Evolutionary conservation across 1,140 invertebrate genomes (phyloP), one percentile per base, ranked within the genome.

Genomic region (Agraylea sexmaculata): DNA sequence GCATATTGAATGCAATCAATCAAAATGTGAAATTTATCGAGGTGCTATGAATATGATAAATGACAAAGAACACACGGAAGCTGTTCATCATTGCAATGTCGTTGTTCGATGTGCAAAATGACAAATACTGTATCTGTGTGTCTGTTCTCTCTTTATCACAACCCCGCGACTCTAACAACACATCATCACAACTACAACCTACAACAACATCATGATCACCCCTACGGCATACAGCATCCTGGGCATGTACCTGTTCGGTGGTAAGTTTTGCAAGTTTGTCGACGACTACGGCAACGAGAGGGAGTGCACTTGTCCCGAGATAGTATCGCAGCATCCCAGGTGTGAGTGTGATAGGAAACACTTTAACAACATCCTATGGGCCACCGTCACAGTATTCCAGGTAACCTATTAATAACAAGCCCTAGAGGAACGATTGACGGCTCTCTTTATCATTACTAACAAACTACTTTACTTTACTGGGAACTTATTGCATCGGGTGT

Each of bases 231-330:
- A 66, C 83, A 92, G 88, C 80, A 90, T 91, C 71, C 83, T 92
- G 73, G 91, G 91, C 70, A 94, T 93, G 88, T 89, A 92, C 77
- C 83, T 95, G 69, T 96, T 96, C 77, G 90, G 89, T 69, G 90
- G 90, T 83, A 93, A 92, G 80, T 94, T 95, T 89, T 95, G 91
- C 83, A 91, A 89, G 79, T 84, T 80, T 75, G 75, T 77, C 64
- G 84, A 93, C 69, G 83, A 84, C 68, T 78, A 78, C 68, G 77
- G 77, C 62, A 78, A 84, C 65, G 79, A 78, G 68, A 77, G 78
- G 57, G 79, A 81, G 67, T 97, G 92, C 73, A 84, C 80, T 62
- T 95, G 90, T 75, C 73, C 77, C 58, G 88, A 93, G 71, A 83
- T 88, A 62, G 73, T 84, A 62, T 80, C 78, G 61, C 77, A 80